phyloP scores from a whole-genome alignment of 2,888 invertebrate species.

The Dusona sp. region DNA sequence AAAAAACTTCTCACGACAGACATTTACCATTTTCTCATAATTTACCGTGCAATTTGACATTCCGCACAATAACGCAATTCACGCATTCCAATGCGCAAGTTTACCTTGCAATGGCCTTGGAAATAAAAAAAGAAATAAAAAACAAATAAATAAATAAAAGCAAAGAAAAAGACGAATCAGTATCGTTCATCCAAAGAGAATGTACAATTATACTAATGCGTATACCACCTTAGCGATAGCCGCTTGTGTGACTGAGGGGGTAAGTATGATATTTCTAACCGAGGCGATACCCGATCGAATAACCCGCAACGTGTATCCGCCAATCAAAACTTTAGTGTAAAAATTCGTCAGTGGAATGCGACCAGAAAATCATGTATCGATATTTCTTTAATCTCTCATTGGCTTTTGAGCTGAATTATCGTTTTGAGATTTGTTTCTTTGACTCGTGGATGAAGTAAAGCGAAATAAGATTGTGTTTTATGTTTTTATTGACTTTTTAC shows the following conservation, averaged over 20 bases:
- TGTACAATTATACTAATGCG: conserved; percentile 65
- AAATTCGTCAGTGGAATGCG: conserved; percentile 42
- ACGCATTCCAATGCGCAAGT: conserved; percentile 15
- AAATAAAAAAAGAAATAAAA: too few species aligned
- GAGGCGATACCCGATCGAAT: conserved; percentile 45
- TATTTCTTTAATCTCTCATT: background rate
- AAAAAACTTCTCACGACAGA: background rate
- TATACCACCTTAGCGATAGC: conserved; percentile 76
- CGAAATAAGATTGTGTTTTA: background rate
- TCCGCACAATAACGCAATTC: conserved; percentile 14
- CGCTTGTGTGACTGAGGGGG: conserved; percentile 66
- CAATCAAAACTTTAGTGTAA: conserved; percentile 23
- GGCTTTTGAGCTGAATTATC: background rate
- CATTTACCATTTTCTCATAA: background rate
- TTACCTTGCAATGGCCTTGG: conserved; percentile 12
- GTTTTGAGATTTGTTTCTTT: background rate
- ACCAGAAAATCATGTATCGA: conserved; percentile 31
- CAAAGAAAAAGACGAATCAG: conserved; percentile 31
- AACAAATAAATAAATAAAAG: conserved; percentile 12
- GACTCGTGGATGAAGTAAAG: background rate
- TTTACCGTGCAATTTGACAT: background rate
- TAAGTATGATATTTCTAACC: conserved; percentile 66
- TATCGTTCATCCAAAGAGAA: conserved; percentile 46
- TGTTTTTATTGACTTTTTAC: background rate
- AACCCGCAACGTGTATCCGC: conserved; percentile 18